phyloP scores from a whole-genome alignment of 2,797 vertebrate species.

The Acanthurus leucopareius region DNA sequence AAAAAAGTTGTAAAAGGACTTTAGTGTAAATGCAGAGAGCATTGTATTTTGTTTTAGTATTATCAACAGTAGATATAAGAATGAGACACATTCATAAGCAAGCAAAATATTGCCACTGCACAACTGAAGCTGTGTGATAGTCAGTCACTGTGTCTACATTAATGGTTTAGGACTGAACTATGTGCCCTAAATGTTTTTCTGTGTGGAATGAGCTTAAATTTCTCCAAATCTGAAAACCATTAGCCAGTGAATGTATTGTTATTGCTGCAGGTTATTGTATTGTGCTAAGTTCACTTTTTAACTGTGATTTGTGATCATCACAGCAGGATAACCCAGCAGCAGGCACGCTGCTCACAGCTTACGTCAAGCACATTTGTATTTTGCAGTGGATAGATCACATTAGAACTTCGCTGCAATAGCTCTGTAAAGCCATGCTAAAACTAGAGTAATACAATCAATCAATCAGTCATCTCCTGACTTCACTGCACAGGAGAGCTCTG shows the following conservation, averaged over 20 bases:
- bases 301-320: conserved; percentile 52
- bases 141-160: not conserved
- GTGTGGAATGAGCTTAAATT: conserved; percentile 1
- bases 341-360: conserved; percentile 39
- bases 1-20: conserved; percentile 22
- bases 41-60: conserved; percentile 21
- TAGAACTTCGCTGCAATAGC: conserved; percentile 73
- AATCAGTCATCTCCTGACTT: conserved; percentile 85
- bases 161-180: not conserved
- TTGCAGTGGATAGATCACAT: conserved; percentile 76
- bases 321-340: conserved; percentile 49
- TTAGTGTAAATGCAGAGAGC: conserved; percentile 28
- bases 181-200: not conserved
- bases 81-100: not conserved
- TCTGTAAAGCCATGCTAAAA: conserved; percentile 83
- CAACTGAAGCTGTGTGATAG: not conserved
- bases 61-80: conserved; percentile 1
- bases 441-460: conserved; percentile 87
- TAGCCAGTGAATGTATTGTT: conserved; percentile 6
- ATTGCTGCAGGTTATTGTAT: conserved; percentile 23
- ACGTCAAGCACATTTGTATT: conserved; percentile 45
- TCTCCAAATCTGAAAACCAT: not conserved
- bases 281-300: conserved; percentile 23
- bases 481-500: conserved; percentile 82
- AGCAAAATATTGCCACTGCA: conserved; percentile 12